phyloP scores from a whole-genome alignment of 2,113 vertebrate genomes.

The Regulus satrapa region DNA sequence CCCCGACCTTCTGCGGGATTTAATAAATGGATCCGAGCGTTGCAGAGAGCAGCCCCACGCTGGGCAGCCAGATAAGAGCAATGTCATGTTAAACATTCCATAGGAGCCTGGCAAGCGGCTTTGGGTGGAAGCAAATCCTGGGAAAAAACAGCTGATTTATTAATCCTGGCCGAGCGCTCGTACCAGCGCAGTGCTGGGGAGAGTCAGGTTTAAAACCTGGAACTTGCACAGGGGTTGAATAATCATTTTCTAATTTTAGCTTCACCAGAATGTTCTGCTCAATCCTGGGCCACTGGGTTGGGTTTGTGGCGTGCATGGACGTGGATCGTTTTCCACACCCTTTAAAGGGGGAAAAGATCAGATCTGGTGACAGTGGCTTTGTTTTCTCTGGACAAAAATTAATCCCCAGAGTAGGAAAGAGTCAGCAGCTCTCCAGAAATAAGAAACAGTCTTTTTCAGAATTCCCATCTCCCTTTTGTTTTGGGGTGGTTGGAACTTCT shows the following conservation, averaged over 20 bases:
- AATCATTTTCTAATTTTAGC: constrained; percentile 27
- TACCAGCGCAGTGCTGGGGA: not conserved
- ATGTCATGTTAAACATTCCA: constrained; percentile 16
- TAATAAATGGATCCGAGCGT: not conserved
- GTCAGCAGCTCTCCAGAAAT: not conserved
- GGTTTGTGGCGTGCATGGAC: not conserved
- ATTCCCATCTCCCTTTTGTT: not conserved
- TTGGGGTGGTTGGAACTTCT: not conserved
- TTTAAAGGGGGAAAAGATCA: not conserved
- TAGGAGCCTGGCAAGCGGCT: not conserved
- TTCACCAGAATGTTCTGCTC: not conserved
- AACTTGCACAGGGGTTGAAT: not conserved
- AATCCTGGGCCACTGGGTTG: not conserved
- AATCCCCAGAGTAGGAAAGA: not conserved
- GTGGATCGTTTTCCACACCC: not conserved
- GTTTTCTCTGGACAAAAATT: not conserved
- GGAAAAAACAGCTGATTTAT: constrained; percentile 22
- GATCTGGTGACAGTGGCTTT: not conserved
- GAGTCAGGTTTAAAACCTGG: constrained; percentile 30
- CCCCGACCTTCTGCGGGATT: not conserved
- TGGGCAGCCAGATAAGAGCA: constrained; percentile 24
- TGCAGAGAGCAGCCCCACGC: not conserved
- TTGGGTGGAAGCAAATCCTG: constrained; percentile 9
- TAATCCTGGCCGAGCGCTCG: not conserved
- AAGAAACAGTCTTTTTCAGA: not conserved